phyloP scores from a whole-genome alignment of 1,140 invertebrate species.

The Bombus affinis region DNA sequence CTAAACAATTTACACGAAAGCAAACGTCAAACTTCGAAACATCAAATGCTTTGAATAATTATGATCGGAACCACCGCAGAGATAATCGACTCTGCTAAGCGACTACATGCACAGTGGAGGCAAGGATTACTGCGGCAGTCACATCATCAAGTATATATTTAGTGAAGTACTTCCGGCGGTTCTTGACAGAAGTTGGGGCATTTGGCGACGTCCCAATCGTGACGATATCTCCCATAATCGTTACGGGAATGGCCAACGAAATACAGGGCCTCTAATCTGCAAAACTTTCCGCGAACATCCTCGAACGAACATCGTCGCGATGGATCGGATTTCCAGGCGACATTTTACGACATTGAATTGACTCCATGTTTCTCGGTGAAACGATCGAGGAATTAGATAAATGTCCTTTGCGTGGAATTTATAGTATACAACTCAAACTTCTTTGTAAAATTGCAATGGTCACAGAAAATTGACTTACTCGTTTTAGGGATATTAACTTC shows the following conservation, averaged over 20 bases:
- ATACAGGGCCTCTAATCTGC: constrained; percentile 33
- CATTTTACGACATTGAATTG: background rate
- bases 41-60: background rate
- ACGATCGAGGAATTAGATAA: background rate
- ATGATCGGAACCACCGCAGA: too few relatives aligned
- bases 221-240: constrained; percentile 27
- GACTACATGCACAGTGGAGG: background rate
- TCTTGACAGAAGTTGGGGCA: constrained; percentile 27
- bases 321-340: background rate
- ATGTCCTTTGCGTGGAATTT: background rate
- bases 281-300: constrained; percentile 20
- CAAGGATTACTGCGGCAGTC: background rate
- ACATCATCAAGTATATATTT: constrained; percentile 30
- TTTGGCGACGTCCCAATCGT: constrained; percentile 38
- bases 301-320: background rate
- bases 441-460: background rate
- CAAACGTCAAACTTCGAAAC: background rate
- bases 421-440: background rate
- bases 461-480: background rate
- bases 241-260: background rate
- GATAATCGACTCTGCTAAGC: constrained; percentile 21
- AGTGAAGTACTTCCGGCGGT: constrained; percentile 2
- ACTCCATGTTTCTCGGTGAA: background rate
- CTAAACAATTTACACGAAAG: background rate
- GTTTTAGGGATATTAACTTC: background rate